Evolutionary conservation across 2,888 invertebrate species (phyloP).

Genomic region (Sminthurides aquaticus): DNA sequence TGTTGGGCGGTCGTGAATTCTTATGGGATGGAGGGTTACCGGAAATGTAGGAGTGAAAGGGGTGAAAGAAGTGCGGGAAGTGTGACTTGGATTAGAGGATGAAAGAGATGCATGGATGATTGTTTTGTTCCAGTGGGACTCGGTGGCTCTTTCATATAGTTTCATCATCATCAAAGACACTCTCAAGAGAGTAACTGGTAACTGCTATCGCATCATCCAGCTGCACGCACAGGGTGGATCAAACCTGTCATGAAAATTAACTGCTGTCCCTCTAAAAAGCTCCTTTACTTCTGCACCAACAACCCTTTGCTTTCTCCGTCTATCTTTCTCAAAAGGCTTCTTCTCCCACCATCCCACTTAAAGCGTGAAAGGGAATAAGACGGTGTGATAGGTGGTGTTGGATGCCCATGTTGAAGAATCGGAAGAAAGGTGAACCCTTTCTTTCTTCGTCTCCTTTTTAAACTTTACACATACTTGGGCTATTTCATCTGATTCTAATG

Average conservation of each 20-base stretch:
- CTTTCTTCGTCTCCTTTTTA: too few relatives aligned
- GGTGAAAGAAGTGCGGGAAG: neutral
- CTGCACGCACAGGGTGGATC: slow-evolving; percentile 22
- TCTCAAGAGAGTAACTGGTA: slow-evolving; percentile 11
- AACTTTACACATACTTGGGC: too few relatives aligned
- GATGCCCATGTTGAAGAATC: too few relatives aligned
- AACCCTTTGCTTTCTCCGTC: slow-evolving; percentile 2
- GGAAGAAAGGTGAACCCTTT: too few relatives aligned
- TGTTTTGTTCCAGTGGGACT: slow-evolving; percentile 22
- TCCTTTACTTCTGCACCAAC: neutral
- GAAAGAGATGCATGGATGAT: slow-evolving; percentile 21
- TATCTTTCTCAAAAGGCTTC: neutral
- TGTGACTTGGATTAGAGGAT: slow-evolving; percentile 7
- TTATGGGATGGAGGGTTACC: slow-evolving; percentile 9
- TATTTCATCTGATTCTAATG: too few relatives aligned
- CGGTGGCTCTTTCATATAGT: slow-evolving; percentile 4
- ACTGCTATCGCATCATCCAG: slow-evolving; percentile 20
- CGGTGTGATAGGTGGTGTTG: too few relatives aligned
- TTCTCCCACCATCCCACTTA: neutral
- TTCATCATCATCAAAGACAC: slow-evolving; percentile 21
- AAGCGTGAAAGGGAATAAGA: too few relatives aligned
- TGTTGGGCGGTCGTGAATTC: slow-evolving; percentile 9
- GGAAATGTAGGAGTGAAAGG: slow-evolving; percentile 7
- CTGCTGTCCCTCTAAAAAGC: slow-evolving; percentile 14
- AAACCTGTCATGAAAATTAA: slow-evolving; percentile 22